Base-by-base conservation (phyloP, 2,797 vertebrate species). In the Pangasius larnaudii region DNA sequence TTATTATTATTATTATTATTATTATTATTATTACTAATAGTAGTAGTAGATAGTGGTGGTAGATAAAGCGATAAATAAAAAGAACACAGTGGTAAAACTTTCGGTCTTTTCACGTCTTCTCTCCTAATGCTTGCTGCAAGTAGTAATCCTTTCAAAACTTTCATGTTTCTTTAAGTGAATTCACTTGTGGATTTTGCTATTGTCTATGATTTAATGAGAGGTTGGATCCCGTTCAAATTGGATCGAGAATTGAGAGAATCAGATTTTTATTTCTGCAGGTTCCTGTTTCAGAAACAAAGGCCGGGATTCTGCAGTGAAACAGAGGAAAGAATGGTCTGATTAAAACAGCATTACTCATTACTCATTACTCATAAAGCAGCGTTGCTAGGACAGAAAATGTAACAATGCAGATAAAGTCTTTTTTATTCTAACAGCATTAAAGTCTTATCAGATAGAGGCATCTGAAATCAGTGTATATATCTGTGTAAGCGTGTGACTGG, bases 281-380 rank as follows among this genome's bases (percentile, higher is more conserved):
- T 95, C 94, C 94, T 93, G 94, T 93, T 90, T 86, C 78, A 85
- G 90, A 87, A 91, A 91, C 88, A 90, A 93, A 91, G 90, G 91
- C 90, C 90, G 71, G 88, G 93, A 93, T 67, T 81, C 87, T 78
- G 84, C 79, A 79, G 0, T 1, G 84, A 86, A 77, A 93, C 94
- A 94, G 91, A 93, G 92, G 90, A 92, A 92, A 85, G 84, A 69
- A 49, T 14, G 59, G 61, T 51, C 51, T 22, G 51, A 49, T 88
- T 36, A 65, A 86, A 61, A 18, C 77, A 82, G 42, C 36, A 65
- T 82, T n/a, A 88, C 77, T 90, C 61, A 92, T 65, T 59, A 14
- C 59, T 39, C 39, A 39, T 39, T 39, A 39, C 39, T 39, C 39
- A 39, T 39, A 39, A 4, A 39, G 5, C 39, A 39, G 39, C 39